Conservation (phyloP, 2,888 invertebrate species). For the Glaucopsyche alexis region DNA sequence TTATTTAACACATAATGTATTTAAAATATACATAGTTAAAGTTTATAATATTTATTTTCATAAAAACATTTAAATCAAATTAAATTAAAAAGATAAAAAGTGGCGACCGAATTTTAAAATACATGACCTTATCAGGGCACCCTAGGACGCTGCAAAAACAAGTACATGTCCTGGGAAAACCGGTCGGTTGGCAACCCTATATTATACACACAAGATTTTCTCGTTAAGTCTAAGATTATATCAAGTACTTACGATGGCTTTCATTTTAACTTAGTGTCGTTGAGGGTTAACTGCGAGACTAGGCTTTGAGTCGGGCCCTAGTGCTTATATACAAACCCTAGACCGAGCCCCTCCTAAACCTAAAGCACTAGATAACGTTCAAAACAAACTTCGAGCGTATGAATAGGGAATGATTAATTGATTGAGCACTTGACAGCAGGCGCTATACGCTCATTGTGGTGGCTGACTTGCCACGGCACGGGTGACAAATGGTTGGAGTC, state of each 20-base stretch:
- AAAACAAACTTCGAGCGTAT: background rate
- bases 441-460: background rate
- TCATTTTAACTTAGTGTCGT: slow-evolving; percentile 44
- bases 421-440: background rate
- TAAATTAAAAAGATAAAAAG: no score
- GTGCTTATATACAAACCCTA: slow-evolving; percentile 43
- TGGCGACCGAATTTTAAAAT: no score
- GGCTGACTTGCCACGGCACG: background rate
- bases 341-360: slow-evolving; percentile 37
- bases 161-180: no score
- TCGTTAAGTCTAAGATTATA: no score
- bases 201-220: no score
- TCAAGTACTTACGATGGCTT: slow-evolving; percentile 46
- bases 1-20: no score
- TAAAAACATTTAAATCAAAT: no score
- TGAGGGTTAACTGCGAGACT: slow-evolving; percentile 38
- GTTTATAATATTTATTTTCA: no score
- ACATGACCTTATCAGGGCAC: no score
- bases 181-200: no score
- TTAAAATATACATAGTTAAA: no score
- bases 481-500: background rate
- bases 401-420: slow-evolving; percentile 6
- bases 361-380: slow-evolving; percentile 5
- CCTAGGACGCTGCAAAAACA: no score
- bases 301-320: slow-evolving; percentile 32